Base-by-base conservation (phyloP, 2,113 vertebrate species). In the Centropus unirufus region DNA sequence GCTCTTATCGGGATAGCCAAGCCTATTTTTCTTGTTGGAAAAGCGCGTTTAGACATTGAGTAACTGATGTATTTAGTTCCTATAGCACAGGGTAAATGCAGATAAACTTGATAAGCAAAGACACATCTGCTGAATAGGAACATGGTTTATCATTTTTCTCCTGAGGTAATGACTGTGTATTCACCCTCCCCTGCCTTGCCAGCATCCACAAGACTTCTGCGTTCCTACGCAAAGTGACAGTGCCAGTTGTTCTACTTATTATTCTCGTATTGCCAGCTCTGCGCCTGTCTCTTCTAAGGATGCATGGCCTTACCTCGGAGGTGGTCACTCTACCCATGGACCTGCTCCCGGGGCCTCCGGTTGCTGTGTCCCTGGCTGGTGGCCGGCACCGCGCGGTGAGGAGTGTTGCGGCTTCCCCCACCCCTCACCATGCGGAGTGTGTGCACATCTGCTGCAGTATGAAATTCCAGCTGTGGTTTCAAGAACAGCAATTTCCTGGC, bases 241-340 rank as follows among this genome's bases (percentile, higher is more conserved):
- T 72, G 76, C 78, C 84, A 47, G 52, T 92, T 83, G 17, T 91
- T 96, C 62, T 76, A 70, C 72, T 96, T 94, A 57, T 90, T 94
- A 93, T 96, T 94, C 74, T 46, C 89, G 75, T 81, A 77, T 87
- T 87, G 55, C 69, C 63, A 62, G 54, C 73, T 39, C 78, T 79
- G 77, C 1, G 1, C 77, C 91, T 96, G 83, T 94, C 93, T 59
- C 49, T 93, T 93, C 91, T 78, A 87, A 96, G 97, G 96, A 98
- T 96, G 59, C 77, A 89, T 94, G 66, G 72, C 66, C 82, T 81
- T 95, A 51, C 84, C 70, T 92, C 62, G 61, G 67, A 32, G n/a
- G 92, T 94, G 86, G 93, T 94, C 97, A 93, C 96, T 98, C 90
- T 97, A 93, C 95, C 96, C 96, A 97, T 96, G 79, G 74, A 90